Base-by-base conservation (phyloP, 2,113 vertebrate genomes). In the Rostratula benghalensis region DNA sequence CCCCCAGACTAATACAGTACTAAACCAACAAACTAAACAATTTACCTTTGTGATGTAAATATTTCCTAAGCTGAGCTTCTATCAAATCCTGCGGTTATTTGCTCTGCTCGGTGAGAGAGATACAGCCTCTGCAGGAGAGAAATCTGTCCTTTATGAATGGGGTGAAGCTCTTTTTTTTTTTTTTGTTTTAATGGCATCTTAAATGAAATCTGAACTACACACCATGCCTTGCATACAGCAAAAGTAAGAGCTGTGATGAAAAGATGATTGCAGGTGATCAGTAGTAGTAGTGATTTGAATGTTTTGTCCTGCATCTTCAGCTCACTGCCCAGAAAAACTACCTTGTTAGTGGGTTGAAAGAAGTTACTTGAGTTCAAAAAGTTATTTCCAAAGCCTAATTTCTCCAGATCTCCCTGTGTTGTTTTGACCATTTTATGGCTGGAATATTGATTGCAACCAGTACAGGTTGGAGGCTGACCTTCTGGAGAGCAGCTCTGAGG, bases 21-120 rank as follows among this genome's bases (percentile, higher is more conserved):
- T 74, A 83, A 90, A 53, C 27, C 67, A 51, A 60, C 45, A 22
- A 83, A 57, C 37, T 57, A 89, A 96, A 95, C 80, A 39, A 59
- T 91, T 91, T 92, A 89, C 87, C 74, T 93, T 89, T 76, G 70
- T 79, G 63, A 56, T 89, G 83, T 73, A 95, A 94, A 90, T 96
- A 89, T 91, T 94, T 93, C 85, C 71, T 23, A 80, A 87, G 63
- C n/a, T 59, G 57, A 76, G 46, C 37, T 92, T 41, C 41, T 69
- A 1, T 71, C 83, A 85, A 54, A 31, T 87, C 1, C 5, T 30
- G 45, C 28, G 1, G 21, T 71, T 92, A 63, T 91, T 90, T 87
- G 73, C 0, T 3, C n/a, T 79, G 61, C 80, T 91, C 0, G 0
- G 14, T 4, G 12, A 89, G 68, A 75, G 45, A 43, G 12, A 39